phyloP scores from a whole-genome alignment of 1,140 invertebrate species.

The Wiebesia pumilae region DNA sequence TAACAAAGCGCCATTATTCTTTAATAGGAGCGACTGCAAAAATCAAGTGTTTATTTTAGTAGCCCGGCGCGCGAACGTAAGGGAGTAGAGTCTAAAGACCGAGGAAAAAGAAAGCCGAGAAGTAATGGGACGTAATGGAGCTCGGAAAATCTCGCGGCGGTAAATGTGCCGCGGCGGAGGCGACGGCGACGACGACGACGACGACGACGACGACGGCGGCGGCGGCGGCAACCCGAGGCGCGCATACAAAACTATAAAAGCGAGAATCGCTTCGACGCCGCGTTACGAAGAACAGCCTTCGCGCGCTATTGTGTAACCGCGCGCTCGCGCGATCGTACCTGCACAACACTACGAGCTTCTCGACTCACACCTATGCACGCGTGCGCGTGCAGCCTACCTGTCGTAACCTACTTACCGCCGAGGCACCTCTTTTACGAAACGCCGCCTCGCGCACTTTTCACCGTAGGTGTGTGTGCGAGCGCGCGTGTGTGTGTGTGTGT shows the following conservation, averaged over 20 bases:
- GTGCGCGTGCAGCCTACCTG: conserved; percentile 45
- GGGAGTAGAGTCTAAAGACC: neutral
- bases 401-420: conserved; percentile 57
- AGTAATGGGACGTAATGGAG: conserved; percentile 30
- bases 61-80: neutral
- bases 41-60: neutral
- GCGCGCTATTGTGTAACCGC: conserved; percentile 17
- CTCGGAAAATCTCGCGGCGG: neutral
- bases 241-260: conserved; percentile 26
- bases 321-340: conserved; percentile 10
- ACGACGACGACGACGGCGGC: neutral
- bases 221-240: neutral
- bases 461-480: neutral
- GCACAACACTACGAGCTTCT: conserved; percentile 22
- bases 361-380: conserved; percentile 25
- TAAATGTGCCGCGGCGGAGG: neutral
- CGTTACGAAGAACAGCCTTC: neutral
- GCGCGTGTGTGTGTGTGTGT: no score
- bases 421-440: neutral
- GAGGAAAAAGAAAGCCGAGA: neutral
- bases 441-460: neutral
- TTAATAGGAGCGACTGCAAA: neutral
- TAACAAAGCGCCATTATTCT: conserved; percentile 4
- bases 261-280: neutral
- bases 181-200: neutral